Conservation (phyloP, 2,113 vertebrate species). For the Colistium nudipinnis region DNA sequence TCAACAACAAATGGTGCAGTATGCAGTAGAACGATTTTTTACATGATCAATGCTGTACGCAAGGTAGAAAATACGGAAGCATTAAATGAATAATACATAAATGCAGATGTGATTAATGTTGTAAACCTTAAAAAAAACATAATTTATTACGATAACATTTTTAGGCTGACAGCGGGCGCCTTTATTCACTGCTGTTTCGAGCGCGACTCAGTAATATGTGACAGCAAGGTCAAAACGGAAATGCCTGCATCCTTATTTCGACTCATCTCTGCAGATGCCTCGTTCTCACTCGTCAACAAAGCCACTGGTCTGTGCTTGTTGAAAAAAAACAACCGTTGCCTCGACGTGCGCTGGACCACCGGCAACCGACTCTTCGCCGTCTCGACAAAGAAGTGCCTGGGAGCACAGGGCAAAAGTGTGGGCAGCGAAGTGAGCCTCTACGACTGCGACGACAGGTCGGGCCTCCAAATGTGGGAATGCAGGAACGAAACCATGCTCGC, state of each 20-base stretch:
- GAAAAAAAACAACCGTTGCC: constrained; percentile 39
- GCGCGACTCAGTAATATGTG: too few relatives aligned
- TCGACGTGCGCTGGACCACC: constrained; percentile 87
- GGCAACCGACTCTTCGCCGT: constrained; percentile 82
- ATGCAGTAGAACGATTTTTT: constrained; percentile 14
- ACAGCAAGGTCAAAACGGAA: not conserved
- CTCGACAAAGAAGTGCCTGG: constrained; percentile 84
- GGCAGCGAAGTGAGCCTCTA: constrained; percentile 84
- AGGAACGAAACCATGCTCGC: constrained; percentile 86
- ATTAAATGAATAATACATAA: too few relatives aligned
- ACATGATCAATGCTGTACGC: not conserved
- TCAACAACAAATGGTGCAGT: constrained; percentile 62
- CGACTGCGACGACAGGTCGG: constrained; percentile 83
- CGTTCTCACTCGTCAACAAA: constrained; percentile 61
- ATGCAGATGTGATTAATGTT: too few relatives aligned
- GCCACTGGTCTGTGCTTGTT: constrained; percentile 58
- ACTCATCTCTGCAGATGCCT: constrained; percentile 47
- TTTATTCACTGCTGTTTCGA: too few relatives aligned
- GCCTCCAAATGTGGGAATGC: constrained; percentile 93
- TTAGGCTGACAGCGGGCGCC: too few relatives aligned
- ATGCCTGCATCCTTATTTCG: not conserved
- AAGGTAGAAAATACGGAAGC: not conserved
- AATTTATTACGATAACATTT: too few relatives aligned
- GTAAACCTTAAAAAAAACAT: too few relatives aligned
- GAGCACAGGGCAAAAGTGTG: constrained; percentile 82